Evolutionary conservation across 2,113 vertebrate genomes (phyloP).

Genomic region (Pollimyrus isidori): DNA sequence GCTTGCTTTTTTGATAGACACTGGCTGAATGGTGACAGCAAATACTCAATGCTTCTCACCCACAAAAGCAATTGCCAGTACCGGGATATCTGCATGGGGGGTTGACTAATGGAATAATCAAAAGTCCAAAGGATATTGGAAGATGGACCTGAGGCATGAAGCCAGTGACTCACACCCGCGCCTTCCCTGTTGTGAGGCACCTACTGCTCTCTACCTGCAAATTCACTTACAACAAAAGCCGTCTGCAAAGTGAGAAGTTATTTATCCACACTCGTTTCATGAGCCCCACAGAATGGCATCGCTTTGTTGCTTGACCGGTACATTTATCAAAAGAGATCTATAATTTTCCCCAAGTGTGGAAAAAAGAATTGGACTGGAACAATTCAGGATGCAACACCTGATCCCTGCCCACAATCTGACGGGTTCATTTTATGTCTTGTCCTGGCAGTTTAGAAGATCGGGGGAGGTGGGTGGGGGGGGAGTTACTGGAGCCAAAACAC

Average conservation of each 20-base stretch:
- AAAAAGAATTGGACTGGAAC: background rate
- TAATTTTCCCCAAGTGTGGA: background rate
- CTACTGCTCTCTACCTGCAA: background rate
- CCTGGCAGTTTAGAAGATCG: background rate
- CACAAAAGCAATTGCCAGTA: background rate
- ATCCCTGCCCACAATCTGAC: background rate
- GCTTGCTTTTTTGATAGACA: background rate
- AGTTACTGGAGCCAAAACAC: background rate
- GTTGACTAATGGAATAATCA: background rate
- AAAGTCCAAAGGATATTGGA: background rate
- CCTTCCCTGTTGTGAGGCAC: background rate
- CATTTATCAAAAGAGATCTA: slow-evolving; percentile 4
- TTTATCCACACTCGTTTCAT: background rate
- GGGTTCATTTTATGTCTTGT: background rate
- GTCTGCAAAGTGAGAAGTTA: background rate
- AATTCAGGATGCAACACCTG: slow-evolving; percentile 7
- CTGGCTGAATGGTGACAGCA: background rate
- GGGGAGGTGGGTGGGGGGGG: background rate
- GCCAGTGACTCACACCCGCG: slow-evolving; percentile 35
- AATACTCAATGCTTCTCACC: background rate
- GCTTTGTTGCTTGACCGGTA: background rate
- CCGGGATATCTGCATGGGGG: background rate
- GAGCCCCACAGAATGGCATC: background rate
- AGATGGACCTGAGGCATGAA: slow-evolving; percentile 32
- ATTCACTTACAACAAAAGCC: background rate